These are phyloP conservation scores for Marasmarcha lunaedactyla DNA, from an alignment of 2,888 invertebrate genomes.

Conservation along the genomic window DNA sequence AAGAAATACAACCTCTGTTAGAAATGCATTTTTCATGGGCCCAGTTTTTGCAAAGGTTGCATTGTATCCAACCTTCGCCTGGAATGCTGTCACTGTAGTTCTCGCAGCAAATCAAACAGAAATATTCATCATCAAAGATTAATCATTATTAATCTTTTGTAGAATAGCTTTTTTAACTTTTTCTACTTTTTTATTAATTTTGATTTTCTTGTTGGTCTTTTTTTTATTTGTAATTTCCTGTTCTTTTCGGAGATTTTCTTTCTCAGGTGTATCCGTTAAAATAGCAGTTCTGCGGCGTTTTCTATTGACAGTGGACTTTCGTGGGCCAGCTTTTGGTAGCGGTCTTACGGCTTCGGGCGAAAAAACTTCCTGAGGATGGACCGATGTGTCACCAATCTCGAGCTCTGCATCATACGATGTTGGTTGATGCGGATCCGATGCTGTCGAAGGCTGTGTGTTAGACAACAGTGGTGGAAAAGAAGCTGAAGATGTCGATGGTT, in stretches of 20 bases:
- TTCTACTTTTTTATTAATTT: slow-evolving; percentile 2
- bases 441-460: no score
- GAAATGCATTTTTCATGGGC: slow-evolving; percentile 12
- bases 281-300: slow-evolving; percentile 13
- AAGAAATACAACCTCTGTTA: background rate
- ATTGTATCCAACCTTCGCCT: slow-evolving; percentile 15
- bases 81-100: slow-evolving; percentile 14
- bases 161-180: slow-evolving; percentile 3
- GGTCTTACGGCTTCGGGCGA: slow-evolving; percentile 16
- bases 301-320: background rate
- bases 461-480: no score
- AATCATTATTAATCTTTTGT: background rate
- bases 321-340: background rate
- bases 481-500: background rate
- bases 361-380: background rate
- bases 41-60: slow-evolving; percentile 11
- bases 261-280: slow-evolving; percentile 19
- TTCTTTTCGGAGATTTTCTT: slow-evolving; percentile 16
- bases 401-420: no score
- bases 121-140: slow-evolving; percentile 12
- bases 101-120: slow-evolving; percentile 13
- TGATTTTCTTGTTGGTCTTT: background rate
- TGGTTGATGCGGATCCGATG: no score
- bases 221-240: slow-evolving; percentile 7
- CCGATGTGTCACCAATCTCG: no score